Base-by-base conservation (phyloP, 2,888 invertebrate species). In the Cancer borealis region DNA sequence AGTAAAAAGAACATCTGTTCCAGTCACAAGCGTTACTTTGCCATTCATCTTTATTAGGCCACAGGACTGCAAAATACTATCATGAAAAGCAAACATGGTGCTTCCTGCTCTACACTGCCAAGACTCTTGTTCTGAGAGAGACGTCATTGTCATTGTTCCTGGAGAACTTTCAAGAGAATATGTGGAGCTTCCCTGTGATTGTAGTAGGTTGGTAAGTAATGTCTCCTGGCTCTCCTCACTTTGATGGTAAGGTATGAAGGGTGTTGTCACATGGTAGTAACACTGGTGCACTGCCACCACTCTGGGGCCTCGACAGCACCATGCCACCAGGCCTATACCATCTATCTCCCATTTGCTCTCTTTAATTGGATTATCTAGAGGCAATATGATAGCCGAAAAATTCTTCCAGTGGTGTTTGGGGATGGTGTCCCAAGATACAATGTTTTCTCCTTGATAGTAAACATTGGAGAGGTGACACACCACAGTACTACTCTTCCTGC, bases 221-320 rank as follows among this genome's bases (percentile, higher is more conserved):
- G n/a, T 21, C 17, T 92, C 26, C 45, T 47, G n/a, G 12, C 30
- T 47, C n/a, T 49, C 49, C 47, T 47, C 26, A 89, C 21, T 73
- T 46, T 14, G 30, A 79, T 26, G n/a, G 45, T 79, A 79, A 49
- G 30, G 47, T 14, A 84, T 47, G 46, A 26, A 47, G 3, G 60
- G 30, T 47, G 46, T 46, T 84, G 66, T 30, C 12, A 60, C 46
- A 92, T 92, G 92, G 5, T 46, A 8, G n/a, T 92, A 54, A 92
- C 92, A 92, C 45, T 47, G n/a, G 60, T 92, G 92, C 21, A 92
- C 45, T 39, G 88, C 66, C 60, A 92, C n/a, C 60, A 92, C 17
- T 17, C 26, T 66, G 60, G 88, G 60, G 12, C 66, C 54, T 66
- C 66, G 21, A 30, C 88, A 54, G 12, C 45, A 84, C 92, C 92